A percentile compares a stretch with the other conserved stretches of the same genome.
Evolutionary conservation across 2,888 invertebrate genomes (phyloP).

Genomic region (Rotaria sp.): DNA sequence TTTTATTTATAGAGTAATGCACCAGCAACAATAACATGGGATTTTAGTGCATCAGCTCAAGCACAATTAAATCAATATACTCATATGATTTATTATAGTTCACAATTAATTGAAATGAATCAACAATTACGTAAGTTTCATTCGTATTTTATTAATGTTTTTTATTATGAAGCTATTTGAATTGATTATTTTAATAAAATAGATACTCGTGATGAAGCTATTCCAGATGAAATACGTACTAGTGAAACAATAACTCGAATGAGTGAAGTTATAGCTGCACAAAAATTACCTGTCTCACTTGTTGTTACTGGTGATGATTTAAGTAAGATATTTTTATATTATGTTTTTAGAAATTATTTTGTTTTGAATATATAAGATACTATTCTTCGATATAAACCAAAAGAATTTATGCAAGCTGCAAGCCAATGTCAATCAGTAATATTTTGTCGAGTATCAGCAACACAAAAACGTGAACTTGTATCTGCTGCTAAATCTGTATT

Average conservation of each 20-base stretch:
- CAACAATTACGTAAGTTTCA: background rate
- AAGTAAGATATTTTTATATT: background rate
- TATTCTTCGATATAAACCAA: slow-evolving; percentile 43
- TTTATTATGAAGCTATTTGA: too few relatives aligned
- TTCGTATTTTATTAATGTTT: too few relatives aligned
- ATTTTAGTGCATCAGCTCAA: background rate
- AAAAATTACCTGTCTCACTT: background rate
- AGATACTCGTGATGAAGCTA: background rate
- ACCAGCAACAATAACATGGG: background rate
- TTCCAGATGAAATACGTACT: background rate
- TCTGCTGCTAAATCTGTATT: slow-evolving; percentile 57
- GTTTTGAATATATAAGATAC: background rate
- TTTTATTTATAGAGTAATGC: background rate
- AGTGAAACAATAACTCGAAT: background rate
- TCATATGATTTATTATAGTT: background rate
- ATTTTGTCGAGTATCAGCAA: slow-evolving; percentile 81
- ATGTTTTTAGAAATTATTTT: too few relatives aligned
- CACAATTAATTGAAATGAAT: background rate
- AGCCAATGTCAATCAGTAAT: slow-evolving; percentile 77
- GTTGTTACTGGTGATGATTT: background rate
- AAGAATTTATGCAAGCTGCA: slow-evolving; percentile 74
- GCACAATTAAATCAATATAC: background rate
- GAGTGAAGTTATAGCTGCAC: slow-evolving; percentile 1
- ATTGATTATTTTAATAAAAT: background rate
- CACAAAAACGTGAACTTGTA: slow-evolving; percentile 68